phyloP scores from a whole-genome alignment of 2,888 invertebrate genomes.

The Tachina lurida region DNA sequence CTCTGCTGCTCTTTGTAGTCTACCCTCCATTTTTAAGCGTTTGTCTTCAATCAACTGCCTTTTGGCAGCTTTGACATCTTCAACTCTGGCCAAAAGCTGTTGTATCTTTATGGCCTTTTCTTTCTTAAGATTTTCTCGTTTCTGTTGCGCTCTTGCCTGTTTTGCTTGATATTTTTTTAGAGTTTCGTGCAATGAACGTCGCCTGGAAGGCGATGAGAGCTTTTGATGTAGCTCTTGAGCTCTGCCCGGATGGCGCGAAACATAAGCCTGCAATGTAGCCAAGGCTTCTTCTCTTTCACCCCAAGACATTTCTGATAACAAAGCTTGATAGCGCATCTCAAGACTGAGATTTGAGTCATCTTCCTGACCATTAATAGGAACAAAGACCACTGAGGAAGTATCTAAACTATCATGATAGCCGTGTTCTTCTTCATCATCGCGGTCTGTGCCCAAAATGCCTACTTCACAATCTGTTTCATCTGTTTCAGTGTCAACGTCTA shows the following conservation, averaged over 20 bases:
- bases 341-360: conserved; percentile 84
- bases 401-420: conserved; percentile 73
- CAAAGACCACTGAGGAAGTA: conserved; percentile 78
- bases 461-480: conserved; percentile 86
- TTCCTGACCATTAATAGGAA: conserved; percentile 75
- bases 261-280: conserved; percentile 90
- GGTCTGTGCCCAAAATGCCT: conserved; percentile 79
- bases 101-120: conserved; percentile 93
- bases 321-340: conserved; percentile 88
- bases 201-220: conserved; percentile 94
- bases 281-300: conserved; percentile 92
- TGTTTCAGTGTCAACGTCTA: conserved; percentile 91
- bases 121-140: conserved; percentile 91
- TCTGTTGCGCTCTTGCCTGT: conserved; percentile 94
- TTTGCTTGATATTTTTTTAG: conserved; percentile 92
- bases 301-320: conserved; percentile 90
- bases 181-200: conserved; percentile 92
- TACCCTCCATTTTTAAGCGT: conserved; percentile 88
- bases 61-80: conserved; percentile 92
- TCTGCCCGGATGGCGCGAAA: conserved; percentile 94
- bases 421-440: conserved; percentile 74
- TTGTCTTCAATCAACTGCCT: conserved; percentile 93
- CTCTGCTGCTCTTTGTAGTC: conserved; percentile 93
- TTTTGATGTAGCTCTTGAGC: conserved; percentile 97
- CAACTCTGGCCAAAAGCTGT: conserved; percentile 92